Conservation (phyloP, 1,140 invertebrate genomes). For the Drosophila setifemur region DNA sequence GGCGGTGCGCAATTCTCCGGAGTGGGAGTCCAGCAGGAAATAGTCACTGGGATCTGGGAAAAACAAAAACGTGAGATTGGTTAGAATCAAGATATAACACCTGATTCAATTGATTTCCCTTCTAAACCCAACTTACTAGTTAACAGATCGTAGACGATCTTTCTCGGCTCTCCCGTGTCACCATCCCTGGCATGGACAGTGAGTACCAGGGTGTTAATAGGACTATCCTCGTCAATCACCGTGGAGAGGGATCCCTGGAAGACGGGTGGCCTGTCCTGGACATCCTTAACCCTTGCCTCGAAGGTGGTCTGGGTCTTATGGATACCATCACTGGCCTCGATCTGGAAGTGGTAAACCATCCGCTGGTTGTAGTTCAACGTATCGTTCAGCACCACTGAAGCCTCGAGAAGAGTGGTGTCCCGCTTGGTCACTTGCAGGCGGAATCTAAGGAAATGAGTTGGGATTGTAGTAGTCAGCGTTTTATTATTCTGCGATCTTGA, state of each 20-base stretch:
- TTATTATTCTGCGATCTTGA: background rate
- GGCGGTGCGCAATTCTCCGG: slow-evolving; percentile 91
- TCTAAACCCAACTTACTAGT: slow-evolving; percentile 87
- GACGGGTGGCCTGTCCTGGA: slow-evolving; percentile 91
- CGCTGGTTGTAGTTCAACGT: slow-evolving; percentile 88
- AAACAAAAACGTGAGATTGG: too few relatives aligned
- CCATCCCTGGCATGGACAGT: slow-evolving; percentile 91
- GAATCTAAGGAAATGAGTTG: slow-evolving; percentile 83
- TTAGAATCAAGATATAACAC: too few relatives aligned
- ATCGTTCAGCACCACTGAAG: slow-evolving; percentile 86
- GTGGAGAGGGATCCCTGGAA: slow-evolving; percentile 91
- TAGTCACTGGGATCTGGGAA: slow-evolving; percentile 92
- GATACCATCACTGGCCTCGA: slow-evolving; percentile 89
- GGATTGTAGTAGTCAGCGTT: background rate
- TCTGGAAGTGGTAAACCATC: slow-evolving; percentile 88
- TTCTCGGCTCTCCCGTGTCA: slow-evolving; percentile 90
- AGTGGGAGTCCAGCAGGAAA: slow-evolving; percentile 90
- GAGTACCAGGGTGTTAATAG: slow-evolving; percentile 92
- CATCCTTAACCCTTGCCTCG: slow-evolving; percentile 90
- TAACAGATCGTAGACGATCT: slow-evolving; percentile 90
- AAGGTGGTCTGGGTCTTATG: slow-evolving; percentile 88
- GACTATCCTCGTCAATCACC: slow-evolving; percentile 91
- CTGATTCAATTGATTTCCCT: too few relatives aligned
- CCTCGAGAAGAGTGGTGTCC: slow-evolving; percentile 86
- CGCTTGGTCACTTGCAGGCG: slow-evolving; percentile 86